Evolutionary conservation across 64 coral and sea anemone genomes (phyloP), one percentile per base, ranked within the genome.

Genomic region (Montipora efflorescens): DNA sequence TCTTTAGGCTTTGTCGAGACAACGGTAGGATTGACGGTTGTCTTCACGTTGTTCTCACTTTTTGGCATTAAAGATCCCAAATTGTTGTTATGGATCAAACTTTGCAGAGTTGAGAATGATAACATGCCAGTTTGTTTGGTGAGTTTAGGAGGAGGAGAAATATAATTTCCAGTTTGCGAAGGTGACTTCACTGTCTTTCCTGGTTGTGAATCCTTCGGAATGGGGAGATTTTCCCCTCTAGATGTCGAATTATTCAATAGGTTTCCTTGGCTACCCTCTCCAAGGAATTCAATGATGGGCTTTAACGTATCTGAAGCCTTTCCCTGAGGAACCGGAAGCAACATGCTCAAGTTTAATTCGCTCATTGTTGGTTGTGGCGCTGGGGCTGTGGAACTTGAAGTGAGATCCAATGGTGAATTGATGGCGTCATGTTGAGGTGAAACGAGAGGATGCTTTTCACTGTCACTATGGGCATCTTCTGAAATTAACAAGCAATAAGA

Each of bases 291-390:
- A 64, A 86, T 50, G 8, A 86, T 72, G 48, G 82, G 82, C 22
- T 72, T 86, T 46, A 86, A 16, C 44, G 67, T 47, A 86, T 86
- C 64, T 10, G 82, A 18, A 20, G 5, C 44, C 47, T 86, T 7
- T 13, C 67, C 18, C 19, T 86, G 82, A n/a, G 82, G 82, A 86
- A 86, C 44, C 7, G 82, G 82, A 86, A 86, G 82, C 9, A 86
- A 71, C 82, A 86, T 86, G 19, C 82, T 86, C 4, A 86, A 50
- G 82, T 86, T 86, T 5, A 86, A 46, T 50, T 71, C 82, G 48
- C 66, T 66, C 44, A 84, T 47, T 84, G 43, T 43, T 19, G 61
- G 44, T 11, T 70, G 62, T n/a, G 66, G 64, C 0, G 47, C 15
- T 6, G 82, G 64, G n/a, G 5, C 68, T 64, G 70, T 86, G 45